Percentiles rank a stretch among this genome's conserved stretches.
phyloP scores from a whole-genome alignment of 1,140 invertebrate genomes.

The Halesus radiatus region DNA sequence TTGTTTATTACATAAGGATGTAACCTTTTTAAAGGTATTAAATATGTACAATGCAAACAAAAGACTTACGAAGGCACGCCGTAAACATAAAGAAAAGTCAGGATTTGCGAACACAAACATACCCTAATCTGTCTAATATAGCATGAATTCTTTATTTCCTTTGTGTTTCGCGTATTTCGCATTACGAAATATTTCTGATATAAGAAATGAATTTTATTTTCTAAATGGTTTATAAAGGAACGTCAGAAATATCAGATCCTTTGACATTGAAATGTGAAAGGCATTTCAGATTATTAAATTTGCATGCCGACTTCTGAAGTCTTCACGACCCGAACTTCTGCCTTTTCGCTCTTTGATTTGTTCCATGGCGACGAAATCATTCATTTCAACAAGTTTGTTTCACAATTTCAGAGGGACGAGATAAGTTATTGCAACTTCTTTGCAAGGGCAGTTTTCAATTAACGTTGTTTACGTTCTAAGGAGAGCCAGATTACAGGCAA shows the following conservation, averaged over 20 bases:
- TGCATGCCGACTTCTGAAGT: slow-evolving; percentile 50
- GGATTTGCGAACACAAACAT: too few species aligned
- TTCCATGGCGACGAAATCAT: slow-evolving; percentile 52
- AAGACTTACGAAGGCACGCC: too few species aligned
- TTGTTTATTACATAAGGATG: too few species aligned
- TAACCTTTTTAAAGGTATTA: too few species aligned
- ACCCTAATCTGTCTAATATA: background rate
- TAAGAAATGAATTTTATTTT: slow-evolving; percentile 22
- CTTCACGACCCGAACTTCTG: slow-evolving; percentile 38
- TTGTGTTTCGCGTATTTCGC: background rate
- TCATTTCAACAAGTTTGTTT: slow-evolving; percentile 41
- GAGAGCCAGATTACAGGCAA: background rate
- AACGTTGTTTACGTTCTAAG: slow-evolving; percentile 48
- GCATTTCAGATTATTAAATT: slow-evolving; percentile 58
- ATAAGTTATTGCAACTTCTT: slow-evolving; percentile 55
- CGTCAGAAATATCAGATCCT: slow-evolving; percentile 53
- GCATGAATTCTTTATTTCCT: slow-evolving; percentile 9
- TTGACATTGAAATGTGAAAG: slow-evolving; percentile 58
- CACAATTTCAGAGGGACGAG: slow-evolving; percentile 52
- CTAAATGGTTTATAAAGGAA: slow-evolving; percentile 48
- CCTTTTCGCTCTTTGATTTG: slow-evolving; percentile 45
- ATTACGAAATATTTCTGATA: slow-evolving; percentile 5
- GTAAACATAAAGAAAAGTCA: too few species aligned
- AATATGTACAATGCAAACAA: too few species aligned
- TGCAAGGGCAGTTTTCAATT: slow-evolving; percentile 54